Conservation (phyloP, 2,888 invertebrate genomes). For the Brenthis ino region DNA sequence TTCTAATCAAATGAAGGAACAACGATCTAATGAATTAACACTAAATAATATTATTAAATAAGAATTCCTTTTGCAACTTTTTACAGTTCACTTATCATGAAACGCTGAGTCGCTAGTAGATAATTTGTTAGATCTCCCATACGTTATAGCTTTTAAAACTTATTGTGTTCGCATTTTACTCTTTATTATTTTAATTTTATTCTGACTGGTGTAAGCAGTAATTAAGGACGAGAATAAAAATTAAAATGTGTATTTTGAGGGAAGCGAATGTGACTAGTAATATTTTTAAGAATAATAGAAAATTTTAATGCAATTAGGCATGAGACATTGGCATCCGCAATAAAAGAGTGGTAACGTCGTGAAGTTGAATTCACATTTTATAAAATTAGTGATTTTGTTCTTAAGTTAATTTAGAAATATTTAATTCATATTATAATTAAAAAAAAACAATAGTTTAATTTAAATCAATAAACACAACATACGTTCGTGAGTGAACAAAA, state of each 20-base stretch:
- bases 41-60: neutral
- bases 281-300: constrained; percentile 7
- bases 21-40: constrained; percentile 20
- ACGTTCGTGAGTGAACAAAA: too few species aligned
- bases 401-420: constrained; percentile 9
- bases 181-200: constrained; percentile 48
- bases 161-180: constrained; percentile 54
- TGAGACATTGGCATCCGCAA: neutral
- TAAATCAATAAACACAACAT: too few species aligned
- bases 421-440: constrained; percentile 8
- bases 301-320: neutral
- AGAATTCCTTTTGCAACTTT: too few species aligned
- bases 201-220: constrained; percentile 29
- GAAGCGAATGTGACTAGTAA: constrained; percentile 1
- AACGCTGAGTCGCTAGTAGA: constrained; percentile 54
- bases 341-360: constrained; percentile 2
- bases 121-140: constrained; percentile 69
- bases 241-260: constrained; percentile 19
- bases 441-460: constrained; percentile 8
- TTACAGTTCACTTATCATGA: constrained; percentile 13
- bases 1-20: constrained; percentile 29
- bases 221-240: constrained; percentile 6
- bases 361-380: constrained; percentile 3
- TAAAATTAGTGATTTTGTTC: constrained; percentile 3
- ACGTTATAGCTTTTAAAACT: constrained; percentile 46